phyloP scores from a whole-genome alignment of 1,140 invertebrate genomes.

The Diuraphis noxia region DNA sequence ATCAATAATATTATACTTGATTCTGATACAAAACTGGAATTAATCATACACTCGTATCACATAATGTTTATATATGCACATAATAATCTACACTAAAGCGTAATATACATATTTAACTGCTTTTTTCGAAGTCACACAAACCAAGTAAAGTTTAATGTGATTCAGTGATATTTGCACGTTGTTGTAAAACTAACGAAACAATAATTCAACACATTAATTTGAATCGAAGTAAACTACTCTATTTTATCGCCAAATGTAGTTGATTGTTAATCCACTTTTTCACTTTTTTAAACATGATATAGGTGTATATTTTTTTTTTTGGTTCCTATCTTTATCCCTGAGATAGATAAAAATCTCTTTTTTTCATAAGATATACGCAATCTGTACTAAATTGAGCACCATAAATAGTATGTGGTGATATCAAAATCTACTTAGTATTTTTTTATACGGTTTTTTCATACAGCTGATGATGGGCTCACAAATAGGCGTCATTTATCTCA shows the following conservation, averaged over 20 bases:
- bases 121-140: neutral
- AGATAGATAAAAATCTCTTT: no score
- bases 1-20: neutral
- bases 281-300: no score
- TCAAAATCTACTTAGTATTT: neutral
- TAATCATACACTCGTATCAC: no score
- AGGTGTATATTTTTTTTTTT: no score
- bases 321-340: neutral
- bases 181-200: neutral
- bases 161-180: neutral
- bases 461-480: neutral
- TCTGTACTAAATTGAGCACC: no score
- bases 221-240: neutral
- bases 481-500: neutral
- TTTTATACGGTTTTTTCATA: neutral
- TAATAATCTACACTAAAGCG: neutral
- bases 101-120: neutral
- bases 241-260: neutral
- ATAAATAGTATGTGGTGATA: no score
- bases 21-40: no score
- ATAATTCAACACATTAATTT: neutral
- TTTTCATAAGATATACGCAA: no score
- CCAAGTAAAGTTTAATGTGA: neutral
- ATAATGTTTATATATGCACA: neutral
- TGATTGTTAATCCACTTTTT: neutral